Conservation (phyloP, 2,113 vertebrate genomes). For the Argyrosomus japonicus region DNA sequence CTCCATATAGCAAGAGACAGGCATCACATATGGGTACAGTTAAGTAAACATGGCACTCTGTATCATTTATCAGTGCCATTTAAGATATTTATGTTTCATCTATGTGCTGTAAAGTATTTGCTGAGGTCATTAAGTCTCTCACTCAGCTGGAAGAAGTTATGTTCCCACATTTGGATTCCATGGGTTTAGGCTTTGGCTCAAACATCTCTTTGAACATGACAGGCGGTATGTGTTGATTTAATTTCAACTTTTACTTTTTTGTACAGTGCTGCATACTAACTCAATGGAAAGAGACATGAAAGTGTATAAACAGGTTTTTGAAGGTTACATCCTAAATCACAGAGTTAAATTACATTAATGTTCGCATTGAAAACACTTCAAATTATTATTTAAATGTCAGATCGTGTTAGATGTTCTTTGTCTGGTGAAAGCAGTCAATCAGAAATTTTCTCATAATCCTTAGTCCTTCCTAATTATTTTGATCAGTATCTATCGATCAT, state of each 20-base stretch:
- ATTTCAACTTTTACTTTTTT: background rate
- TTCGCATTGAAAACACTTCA: background rate
- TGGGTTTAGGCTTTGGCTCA: constrained; percentile 19
- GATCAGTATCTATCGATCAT: background rate
- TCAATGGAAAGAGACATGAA: background rate
- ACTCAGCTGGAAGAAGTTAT: constrained; percentile 4
- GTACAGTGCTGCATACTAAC: background rate
- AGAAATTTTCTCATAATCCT: background rate
- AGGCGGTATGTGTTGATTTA: constrained; percentile 5
- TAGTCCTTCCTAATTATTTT: background rate
- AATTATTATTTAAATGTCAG: background rate
- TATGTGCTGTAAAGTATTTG: constrained; percentile 8
- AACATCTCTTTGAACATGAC: constrained; percentile 1
- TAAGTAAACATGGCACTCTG: constrained; percentile 33
- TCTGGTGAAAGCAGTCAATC: background rate
- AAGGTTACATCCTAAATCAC: background rate
- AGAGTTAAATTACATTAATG: background rate
- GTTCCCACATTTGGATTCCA: constrained; percentile 15
- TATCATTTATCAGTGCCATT: constrained; percentile 39
- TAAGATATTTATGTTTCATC: constrained; percentile 34
- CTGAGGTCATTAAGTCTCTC: background rate
- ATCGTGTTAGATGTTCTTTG: background rate
- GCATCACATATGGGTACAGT: constrained; percentile 5
- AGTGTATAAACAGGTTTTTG: background rate
- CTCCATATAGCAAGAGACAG: constrained; percentile 39